A percentile compares a stretch with the other conserved stretches of the same genome.
phyloP scores from a whole-genome alignment of 64 coral and sea anemone genomes.

The Astreopora myriophthalma region DNA sequence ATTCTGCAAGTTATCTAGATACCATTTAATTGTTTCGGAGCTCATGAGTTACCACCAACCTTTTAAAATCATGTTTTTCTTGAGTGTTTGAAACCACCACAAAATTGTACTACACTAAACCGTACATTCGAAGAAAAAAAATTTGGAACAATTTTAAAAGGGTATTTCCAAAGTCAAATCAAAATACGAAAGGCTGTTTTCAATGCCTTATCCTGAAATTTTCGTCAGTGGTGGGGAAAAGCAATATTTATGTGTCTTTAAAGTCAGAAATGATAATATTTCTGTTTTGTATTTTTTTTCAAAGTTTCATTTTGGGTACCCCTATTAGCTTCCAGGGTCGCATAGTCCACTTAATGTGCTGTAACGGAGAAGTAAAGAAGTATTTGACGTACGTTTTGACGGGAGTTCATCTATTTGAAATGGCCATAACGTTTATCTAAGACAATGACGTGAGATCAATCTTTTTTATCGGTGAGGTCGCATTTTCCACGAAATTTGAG shows the following conservation, averaged over 20 bases:
- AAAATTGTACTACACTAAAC: neutral
- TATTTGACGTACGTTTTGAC: neutral
- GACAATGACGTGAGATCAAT: neutral
- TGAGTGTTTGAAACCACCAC: neutral
- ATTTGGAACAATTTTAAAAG: neutral
- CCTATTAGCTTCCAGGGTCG: neutral
- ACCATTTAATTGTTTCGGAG: conserved; percentile 1
- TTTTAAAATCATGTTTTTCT: neutral
- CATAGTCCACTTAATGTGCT: neutral
- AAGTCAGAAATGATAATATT: neutral
- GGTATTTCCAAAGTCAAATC: neutral
- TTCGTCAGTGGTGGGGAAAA: neutral
- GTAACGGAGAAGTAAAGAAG: neutral
- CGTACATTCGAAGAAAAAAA: neutral
- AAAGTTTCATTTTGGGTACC: neutral
- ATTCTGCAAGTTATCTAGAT: conserved; percentile 14
- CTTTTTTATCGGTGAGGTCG: neutral
- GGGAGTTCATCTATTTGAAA: neutral
- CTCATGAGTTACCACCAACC: conserved; percentile 1
- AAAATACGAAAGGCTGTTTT: neutral
- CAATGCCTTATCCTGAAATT: neutral
- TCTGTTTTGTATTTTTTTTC: neutral
- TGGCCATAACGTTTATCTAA: neutral
- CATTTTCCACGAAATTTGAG: neutral
- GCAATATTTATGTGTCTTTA: neutral